Conservation (phyloP, 1,140 invertebrate genomes). For the Brachionus asplanchnoidis region DNA sequence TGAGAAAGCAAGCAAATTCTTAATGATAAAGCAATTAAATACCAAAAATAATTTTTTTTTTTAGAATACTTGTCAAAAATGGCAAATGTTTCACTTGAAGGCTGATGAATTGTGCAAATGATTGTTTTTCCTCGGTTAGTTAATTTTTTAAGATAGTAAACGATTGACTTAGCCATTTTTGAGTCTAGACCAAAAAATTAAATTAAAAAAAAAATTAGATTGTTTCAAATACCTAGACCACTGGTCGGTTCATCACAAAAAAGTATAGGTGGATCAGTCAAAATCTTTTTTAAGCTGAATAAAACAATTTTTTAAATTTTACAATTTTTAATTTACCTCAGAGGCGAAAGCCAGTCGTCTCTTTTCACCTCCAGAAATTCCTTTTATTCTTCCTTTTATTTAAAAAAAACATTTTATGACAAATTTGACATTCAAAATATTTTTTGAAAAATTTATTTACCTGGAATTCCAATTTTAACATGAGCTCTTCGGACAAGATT, state of each 20-base stretch:
- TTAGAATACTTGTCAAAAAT: conserved; percentile 68
- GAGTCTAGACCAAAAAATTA: conserved; percentile 63
- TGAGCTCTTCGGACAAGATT: conserved; percentile 3
- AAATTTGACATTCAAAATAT: not conserved
- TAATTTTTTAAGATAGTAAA: conserved; percentile 65
- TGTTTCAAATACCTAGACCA: conserved; percentile 5
- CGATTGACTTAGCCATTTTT: conserved; percentile 82
- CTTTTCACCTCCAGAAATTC: conserved; percentile 89
- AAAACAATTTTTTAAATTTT: not conserved
- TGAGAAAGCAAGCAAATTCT: conserved; percentile 79
- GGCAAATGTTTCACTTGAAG: conserved; percentile 83
- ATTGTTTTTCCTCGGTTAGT: conserved; percentile 81
- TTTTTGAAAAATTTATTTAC: not conserved
- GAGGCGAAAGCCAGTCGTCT: conserved; percentile 88
- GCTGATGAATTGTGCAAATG: conserved; percentile 89
- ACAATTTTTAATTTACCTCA: conserved; percentile 63
- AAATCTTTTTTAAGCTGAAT: conserved; percentile 42
- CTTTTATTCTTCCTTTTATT: conserved; percentile 64
- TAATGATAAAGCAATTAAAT: too few species aligned
- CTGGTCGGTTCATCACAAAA: conserved; percentile 77
- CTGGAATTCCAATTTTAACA: conserved; percentile 36
- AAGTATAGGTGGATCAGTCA: conserved; percentile 87
- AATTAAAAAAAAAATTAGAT: conserved; percentile 68
- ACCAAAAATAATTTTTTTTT: not conserved
- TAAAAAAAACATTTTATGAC: not conserved